These are phyloP conservation scores for Platynereis dumerilii DNA, from an alignment of 2,888 invertebrate genomes.

Conservation along the genomic window DNA sequence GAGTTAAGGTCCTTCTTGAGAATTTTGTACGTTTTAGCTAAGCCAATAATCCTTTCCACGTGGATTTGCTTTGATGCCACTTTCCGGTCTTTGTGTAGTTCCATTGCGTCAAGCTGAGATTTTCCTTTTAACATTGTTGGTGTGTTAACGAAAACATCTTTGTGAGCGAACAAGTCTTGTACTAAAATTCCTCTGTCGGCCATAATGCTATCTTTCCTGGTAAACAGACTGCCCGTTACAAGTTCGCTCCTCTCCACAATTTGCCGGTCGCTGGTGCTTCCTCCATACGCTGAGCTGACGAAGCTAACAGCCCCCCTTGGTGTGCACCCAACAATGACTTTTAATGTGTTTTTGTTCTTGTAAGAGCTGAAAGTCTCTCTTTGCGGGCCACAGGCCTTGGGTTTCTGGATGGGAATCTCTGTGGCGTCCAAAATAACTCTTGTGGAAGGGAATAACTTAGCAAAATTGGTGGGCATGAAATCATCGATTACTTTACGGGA, in stretches of 20 bases:
- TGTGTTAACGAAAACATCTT: constrained; percentile 9
- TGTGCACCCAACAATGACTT: constrained; percentile 13
- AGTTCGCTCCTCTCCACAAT: constrained; percentile 13
- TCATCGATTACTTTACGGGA: background rate
- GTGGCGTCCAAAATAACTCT: background rate
- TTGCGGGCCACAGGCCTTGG: background rate
- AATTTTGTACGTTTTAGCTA: constrained; percentile 22
- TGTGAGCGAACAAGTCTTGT: constrained; percentile 9
- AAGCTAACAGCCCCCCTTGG: constrained; percentile 10
- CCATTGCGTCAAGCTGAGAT: constrained; percentile 1
- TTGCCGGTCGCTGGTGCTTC: constrained; percentile 4
- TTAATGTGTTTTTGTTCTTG: constrained; percentile 17
- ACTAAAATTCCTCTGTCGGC: constrained; percentile 17
- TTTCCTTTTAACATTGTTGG: constrained; percentile 18
- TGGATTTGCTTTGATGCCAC: constrained; percentile 17
- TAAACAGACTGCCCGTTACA: background rate
- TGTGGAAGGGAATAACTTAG: background rate
- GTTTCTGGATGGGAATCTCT: constrained; percentile 19
- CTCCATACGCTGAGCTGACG: constrained; percentile 5
- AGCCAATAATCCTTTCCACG: constrained; percentile 17
- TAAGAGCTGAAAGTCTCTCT: constrained; percentile 11
- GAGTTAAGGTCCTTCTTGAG: constrained; percentile 2
- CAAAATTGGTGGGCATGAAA: background rate
- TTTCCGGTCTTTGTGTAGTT: constrained; percentile 12
- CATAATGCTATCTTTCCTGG: constrained; percentile 8